phyloP scores from a whole-genome alignment of 1,140 invertebrate genomes.

The Calephelis virginiensis region DNA sequence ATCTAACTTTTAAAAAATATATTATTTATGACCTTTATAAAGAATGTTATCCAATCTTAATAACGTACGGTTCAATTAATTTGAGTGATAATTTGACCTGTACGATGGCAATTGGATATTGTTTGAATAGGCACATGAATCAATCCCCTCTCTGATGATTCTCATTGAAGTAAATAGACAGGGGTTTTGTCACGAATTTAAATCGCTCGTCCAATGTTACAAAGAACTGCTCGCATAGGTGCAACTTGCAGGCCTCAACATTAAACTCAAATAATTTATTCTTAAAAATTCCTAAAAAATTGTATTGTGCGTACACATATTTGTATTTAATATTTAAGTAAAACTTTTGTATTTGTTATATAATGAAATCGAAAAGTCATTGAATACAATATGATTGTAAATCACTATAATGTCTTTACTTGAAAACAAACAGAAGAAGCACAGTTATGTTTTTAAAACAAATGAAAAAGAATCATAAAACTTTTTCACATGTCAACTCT shows the following conservation, averaged over 20 bases:
- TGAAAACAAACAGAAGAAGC: neutral
- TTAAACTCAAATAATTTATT: constrained; percentile 14
- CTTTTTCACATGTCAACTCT: too few species aligned
- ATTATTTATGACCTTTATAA: too few species aligned
- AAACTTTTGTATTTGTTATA: constrained; percentile 11
- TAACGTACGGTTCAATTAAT: neutral
- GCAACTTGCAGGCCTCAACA: neutral
- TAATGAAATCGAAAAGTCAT: constrained; percentile 14
- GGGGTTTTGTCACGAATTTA: constrained; percentile 7
- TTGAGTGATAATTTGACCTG: constrained; percentile 3
- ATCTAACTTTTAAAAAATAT: too few species aligned
- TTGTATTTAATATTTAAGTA: constrained; percentile 16
- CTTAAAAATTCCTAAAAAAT: neutral
- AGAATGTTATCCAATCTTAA: too few species aligned
- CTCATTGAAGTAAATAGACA: constrained; percentile 19
- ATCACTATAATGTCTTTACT: neutral
- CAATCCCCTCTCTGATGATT: constrained; percentile 20
- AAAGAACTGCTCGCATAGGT: neutral
- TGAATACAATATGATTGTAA: constrained; percentile 16
- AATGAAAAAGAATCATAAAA: too few species aligned
- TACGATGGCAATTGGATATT: constrained; percentile 9
- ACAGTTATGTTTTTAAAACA: too few species aligned
- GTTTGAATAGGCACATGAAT: neutral
- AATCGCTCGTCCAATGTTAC: neutral
- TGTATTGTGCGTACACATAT: constrained; percentile 11